These are phyloP conservation scores for Rotaria socialis DNA, from an alignment of 2,888 invertebrate species.

Conservation along the genomic window DNA sequence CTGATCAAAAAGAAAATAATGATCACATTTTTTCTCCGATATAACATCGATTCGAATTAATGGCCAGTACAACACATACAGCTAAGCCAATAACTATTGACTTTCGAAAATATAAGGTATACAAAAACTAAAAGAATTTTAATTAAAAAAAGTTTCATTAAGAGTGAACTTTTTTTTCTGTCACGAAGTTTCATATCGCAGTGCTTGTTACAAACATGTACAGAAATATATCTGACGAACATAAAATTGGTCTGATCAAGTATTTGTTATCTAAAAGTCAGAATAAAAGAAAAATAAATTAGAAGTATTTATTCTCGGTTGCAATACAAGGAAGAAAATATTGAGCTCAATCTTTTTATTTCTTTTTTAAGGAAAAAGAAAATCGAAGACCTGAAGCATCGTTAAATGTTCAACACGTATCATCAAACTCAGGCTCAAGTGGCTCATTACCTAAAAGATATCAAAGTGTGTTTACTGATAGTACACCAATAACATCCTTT, in stretches of 20 bases:
- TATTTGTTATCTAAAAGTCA: neutral
- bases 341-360: too few species aligned
- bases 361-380: slow-evolving; percentile 16
- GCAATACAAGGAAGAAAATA: neutral
- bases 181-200: neutral
- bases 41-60: too few species aligned
- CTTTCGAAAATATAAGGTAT: neutral
- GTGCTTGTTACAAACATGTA: neutral
- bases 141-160: neutral
- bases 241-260: neutral
- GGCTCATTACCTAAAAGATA: slow-evolving; percentile 15
- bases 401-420: neutral
- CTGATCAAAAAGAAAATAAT: too few species aligned
- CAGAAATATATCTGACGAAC: neutral
- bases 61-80: too few species aligned
- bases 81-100: neutral
- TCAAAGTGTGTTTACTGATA: neutral
- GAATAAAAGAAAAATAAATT: neutral
- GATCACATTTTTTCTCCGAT: too few species aligned
- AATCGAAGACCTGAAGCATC: neutral
- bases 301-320: neutral
- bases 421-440: neutral
- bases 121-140: neutral
- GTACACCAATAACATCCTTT: slow-evolving; percentile 31
- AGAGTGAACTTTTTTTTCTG: neutral